These are phyloP conservation scores for Caenorhabditis sp. DNA, from an alignment of 2,888 invertebrate genomes.

Conservation along the genomic window DNA sequence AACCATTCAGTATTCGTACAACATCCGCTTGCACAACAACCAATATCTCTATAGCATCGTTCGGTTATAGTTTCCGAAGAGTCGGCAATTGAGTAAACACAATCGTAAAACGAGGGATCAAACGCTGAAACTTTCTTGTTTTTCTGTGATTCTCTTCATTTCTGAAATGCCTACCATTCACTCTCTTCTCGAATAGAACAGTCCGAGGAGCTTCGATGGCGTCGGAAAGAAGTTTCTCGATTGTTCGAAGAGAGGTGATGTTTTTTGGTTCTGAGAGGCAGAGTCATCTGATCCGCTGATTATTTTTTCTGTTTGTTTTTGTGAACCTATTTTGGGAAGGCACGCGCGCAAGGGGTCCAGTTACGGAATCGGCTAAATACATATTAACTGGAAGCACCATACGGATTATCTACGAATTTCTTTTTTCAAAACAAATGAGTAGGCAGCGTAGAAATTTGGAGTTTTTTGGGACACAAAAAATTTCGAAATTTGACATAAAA, in stretches of 20 bases:
- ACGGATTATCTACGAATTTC: no score
- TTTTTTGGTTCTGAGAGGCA: constrained; percentile 45
- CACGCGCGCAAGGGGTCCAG: background rate
- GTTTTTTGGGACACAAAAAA: no score
- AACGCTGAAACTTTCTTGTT: constrained; percentile 52
- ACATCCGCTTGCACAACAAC: constrained; percentile 67
- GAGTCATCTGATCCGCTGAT: constrained; percentile 2
- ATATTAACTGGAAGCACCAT: no score
- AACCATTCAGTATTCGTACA: constrained; percentile 69
- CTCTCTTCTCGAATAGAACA: constrained; percentile 47
- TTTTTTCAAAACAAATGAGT: no score
- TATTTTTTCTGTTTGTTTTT: constrained; percentile 22
- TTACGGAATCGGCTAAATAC: background rate
- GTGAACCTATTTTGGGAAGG: constrained; percentile 17
- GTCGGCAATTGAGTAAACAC: constrained; percentile 63
- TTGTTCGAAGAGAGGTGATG: constrained; percentile 47
- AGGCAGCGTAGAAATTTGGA: no score
- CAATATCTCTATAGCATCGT: constrained; percentile 70
- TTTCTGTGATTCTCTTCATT: no score
- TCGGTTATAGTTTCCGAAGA: constrained; percentile 61
- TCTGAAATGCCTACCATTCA: constrained; percentile 46
- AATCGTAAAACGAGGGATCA: constrained; percentile 68
- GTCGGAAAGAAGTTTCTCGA: constrained; percentile 56
- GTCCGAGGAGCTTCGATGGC: constrained; percentile 45
- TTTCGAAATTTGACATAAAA: no score